Evolutionary conservation across 64 coral and sea anemone genomes (phyloP), one percentile per base, ranked within the genome.

Genomic region (Pocillopora damicornis): DNA sequence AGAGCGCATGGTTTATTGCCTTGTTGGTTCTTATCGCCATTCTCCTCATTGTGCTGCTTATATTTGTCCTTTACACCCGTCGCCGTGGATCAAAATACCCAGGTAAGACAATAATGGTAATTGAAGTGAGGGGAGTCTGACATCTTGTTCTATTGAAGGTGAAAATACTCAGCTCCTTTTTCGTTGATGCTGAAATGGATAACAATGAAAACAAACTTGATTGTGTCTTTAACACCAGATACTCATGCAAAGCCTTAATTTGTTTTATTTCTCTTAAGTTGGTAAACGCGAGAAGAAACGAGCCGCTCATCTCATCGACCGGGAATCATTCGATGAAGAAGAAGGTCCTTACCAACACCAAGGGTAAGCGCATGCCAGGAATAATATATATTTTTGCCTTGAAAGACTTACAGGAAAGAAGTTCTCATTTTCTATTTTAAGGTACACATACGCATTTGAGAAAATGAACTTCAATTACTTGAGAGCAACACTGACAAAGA

Each of bases 1-100:
- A 79, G 75, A 67, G 61, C 35, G 74, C 90, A 36, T 92, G 90
- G 90, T 92, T 92, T 38, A 92, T 92, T 12, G 74, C 85, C 8
- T 35, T 92, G 81, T 59, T 92, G 30, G 83, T 92, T 22, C 51
- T 92, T 13, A 87, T 92, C 20, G 75, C 80, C 13, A 9, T 92
- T 7, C 58, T 92, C 22, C 6, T 92, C 4, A 4, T 92, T 14
- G 74, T 92, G 17, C 22, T 92, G 62, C 36, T 92, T 1, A 80
- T 92, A 18, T 84, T 67, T 60, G 73, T 92, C 10, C 51, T 87
- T 17, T 92, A 92, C 22, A 22, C 15, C 10, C 76, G 76, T 45
- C 25, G 61, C 14, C 74, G 75, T 58, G 90, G 90, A 14, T 82
- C 90, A 22, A 92, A 92, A 67, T 92, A 91, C n/a, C 90, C 73